phyloP scores from a whole-genome alignment of 2,888 invertebrate species.

The Tenthredo notha region DNA sequence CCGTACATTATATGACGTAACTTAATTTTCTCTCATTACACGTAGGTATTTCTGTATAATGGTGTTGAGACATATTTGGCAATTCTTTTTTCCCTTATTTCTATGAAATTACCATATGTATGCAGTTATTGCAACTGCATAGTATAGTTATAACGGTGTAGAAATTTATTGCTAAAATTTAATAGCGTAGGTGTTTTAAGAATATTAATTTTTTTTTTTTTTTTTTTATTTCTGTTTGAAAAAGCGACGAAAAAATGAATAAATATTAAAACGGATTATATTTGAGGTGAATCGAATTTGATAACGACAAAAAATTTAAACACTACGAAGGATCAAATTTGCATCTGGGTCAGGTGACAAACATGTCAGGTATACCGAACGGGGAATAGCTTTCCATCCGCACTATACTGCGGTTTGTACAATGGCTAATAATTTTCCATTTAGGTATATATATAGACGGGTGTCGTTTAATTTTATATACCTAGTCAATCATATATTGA shows the following conservation, averaged over 20 bases:
- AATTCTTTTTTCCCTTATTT: neutral
- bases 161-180: neutral
- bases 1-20: neutral
- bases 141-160: neutral
- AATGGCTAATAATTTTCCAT: constrained; percentile 31
- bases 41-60: neutral
- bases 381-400: constrained; percentile 32
- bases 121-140: neutral
- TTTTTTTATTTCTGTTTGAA: neutral
- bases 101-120: neutral
- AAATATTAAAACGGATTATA: neutral
- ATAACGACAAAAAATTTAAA: neutral
- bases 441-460: neutral
- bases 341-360: constrained; percentile 38
- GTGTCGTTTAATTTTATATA: neutral
- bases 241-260: neutral
- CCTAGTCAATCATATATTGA: neutral
- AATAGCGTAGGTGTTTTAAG: neutral
- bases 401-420: constrained; percentile 10
- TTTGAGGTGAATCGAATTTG: too few relatives aligned
- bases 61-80: neutral
- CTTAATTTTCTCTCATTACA: constrained; percentile 13
- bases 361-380: constrained; percentile 11
- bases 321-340: constrained; percentile 3
- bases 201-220: neutral